These are phyloP conservation scores for Uloborus diversus DNA, from an alignment of 1,140 invertebrate genomes.

Conservation along the genomic window DNA sequence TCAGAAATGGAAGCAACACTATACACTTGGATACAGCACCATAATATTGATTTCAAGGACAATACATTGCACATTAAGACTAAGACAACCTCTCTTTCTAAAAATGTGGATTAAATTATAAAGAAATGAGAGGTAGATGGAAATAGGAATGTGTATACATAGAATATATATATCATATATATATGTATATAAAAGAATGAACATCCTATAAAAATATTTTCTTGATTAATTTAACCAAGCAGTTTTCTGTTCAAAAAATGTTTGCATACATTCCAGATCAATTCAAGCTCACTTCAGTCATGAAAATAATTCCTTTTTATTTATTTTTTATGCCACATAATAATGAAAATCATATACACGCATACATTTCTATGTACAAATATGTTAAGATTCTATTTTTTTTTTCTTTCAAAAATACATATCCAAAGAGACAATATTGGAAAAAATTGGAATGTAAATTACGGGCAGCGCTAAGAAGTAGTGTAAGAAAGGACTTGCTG, in stretches of 20 bases:
- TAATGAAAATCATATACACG: constrained; percentile 32
- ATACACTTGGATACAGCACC: constrained; percentile 44
- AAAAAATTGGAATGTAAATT: constrained; percentile 1
- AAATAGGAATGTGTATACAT: constrained; percentile 55
- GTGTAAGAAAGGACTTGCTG: constrained; percentile 66
- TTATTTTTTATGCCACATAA: constrained; percentile 8
- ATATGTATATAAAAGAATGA: constrained; percentile 44
- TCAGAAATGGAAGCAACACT: constrained; percentile 32
- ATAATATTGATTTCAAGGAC: constrained; percentile 29
- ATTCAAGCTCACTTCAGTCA: constrained; percentile 49
- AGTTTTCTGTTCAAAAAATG: constrained; percentile 35
- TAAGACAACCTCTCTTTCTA: constrained; percentile 12
- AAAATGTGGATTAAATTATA: background rate
- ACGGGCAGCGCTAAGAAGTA: constrained; percentile 23
- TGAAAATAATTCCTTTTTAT: constrained; percentile 49
- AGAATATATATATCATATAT: constrained; percentile 27
- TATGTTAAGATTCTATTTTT: constrained; percentile 2
- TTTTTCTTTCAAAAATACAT: background rate
- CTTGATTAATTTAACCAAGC: constrained; percentile 48
- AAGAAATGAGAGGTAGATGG: constrained; percentile 47
- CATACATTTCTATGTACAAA: constrained; percentile 22
- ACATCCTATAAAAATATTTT: constrained; percentile 41
- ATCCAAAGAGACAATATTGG: constrained; percentile 22
- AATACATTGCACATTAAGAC: constrained; percentile 49
- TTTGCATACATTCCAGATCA: constrained; percentile 22